Evolutionary conservation across 2,888 invertebrate genomes (phyloP).

Genomic region (Limnephilus auricula): DNA sequence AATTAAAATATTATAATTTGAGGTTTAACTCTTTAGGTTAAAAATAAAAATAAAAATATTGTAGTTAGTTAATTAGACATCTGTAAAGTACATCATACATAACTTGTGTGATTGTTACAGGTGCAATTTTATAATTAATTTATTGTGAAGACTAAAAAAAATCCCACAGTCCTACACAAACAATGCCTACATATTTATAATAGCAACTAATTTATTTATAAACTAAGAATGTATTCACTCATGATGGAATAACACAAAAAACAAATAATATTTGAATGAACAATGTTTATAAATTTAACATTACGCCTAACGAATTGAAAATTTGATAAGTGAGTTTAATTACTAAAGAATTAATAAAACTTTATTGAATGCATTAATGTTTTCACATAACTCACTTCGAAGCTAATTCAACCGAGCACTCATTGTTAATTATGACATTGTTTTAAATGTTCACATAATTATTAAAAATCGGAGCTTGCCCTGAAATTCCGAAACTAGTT

Average conservation of each 20-base stretch:
- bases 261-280: not conserved
- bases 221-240: not conserved
- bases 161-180: not conserved
- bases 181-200: not conserved
- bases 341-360: not conserved
- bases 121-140: too few species aligned
- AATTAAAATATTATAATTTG: too few species aligned
- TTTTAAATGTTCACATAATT: not conserved
- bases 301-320: not conserved
- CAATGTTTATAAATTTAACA: not conserved
- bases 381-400: not conserved
- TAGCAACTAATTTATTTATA: not conserved
- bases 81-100: too few species aligned
- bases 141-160: not conserved
- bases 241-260: not conserved
- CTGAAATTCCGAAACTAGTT: not conserved
- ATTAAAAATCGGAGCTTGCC: not conserved
- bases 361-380: not conserved
- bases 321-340: not conserved
- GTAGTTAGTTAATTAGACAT: too few species aligned
- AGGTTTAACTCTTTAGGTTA: too few species aligned
- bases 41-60: too few species aligned
- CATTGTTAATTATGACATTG: not conserved
- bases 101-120: too few species aligned
- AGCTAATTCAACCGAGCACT: conserved; percentile 1